Evolutionary conservation across 2,113 vertebrate species (phyloP).

Genomic region (Megaceryle maxima): DNA sequence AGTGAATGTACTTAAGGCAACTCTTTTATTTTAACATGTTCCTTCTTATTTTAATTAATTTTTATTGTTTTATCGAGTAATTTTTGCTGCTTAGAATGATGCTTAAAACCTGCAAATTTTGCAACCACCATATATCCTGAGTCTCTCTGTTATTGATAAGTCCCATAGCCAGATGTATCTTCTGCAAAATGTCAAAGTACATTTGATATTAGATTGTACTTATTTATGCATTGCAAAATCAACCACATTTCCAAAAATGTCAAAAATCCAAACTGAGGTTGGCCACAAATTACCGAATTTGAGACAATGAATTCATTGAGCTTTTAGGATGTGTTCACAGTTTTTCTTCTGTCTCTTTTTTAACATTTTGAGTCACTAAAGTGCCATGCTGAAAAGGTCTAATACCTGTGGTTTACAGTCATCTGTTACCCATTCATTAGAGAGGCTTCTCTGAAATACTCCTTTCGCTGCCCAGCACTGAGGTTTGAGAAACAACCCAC

Average conservation of each 20-base stretch:
- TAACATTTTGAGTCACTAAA: constrained; percentile 12
- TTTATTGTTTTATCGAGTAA: neutral
- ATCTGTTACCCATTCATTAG: constrained; percentile 54
- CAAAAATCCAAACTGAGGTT: constrained; percentile 43
- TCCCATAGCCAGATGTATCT: neutral
- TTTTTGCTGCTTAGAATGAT: neutral
- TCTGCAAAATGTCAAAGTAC: neutral
- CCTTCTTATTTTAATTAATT: neutral
- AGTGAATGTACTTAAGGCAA: neutral
- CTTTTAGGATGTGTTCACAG: neutral
- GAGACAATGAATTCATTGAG: constrained; percentile 53
- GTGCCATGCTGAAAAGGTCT: constrained; percentile 24
- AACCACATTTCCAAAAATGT: constrained; percentile 14
- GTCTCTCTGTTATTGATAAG: neutral
- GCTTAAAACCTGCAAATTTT: neutral
- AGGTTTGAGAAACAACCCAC: constrained; percentile 6
- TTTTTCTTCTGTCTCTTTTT: constrained; percentile 25
- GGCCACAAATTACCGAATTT: constrained; percentile 57
- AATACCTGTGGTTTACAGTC: constrained; percentile 39
- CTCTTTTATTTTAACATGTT: neutral
- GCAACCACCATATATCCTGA: neutral
- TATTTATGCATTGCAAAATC: constrained; percentile 17
- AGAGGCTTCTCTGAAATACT: constrained; percentile 40
- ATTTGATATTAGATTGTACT: neutral
- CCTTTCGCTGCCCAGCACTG: neutral